Conservation (phyloP, 2,888 invertebrate genomes). For the Baccha elongata region DNA sequence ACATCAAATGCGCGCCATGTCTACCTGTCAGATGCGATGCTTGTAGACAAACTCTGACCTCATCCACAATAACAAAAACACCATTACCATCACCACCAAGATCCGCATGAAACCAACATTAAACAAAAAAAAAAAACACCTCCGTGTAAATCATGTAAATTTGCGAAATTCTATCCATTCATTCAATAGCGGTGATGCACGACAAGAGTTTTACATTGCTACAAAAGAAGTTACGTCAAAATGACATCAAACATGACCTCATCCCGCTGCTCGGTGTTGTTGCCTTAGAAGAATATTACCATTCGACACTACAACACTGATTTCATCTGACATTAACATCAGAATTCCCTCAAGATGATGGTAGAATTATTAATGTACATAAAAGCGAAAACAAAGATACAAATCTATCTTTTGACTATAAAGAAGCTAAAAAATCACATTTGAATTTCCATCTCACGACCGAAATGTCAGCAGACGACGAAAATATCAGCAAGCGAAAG, state of each 20-base stretch:
- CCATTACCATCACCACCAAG: background rate
- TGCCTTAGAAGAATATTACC: slow-evolving; percentile 23
- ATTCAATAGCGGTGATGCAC: slow-evolving; percentile 43
- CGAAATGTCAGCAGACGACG: slow-evolving; percentile 49
- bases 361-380: slow-evolving; percentile 58
- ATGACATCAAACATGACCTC: slow-evolving; percentile 64
- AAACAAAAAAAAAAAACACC: background rate
- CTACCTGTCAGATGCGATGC: slow-evolving; percentile 43
- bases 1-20: slow-evolving; percentile 27
- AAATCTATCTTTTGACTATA: slow-evolving; percentile 41
- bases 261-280: slow-evolving; percentile 39
- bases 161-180: slow-evolving; percentile 59
- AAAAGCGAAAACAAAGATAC: slow-evolving; percentile 36
- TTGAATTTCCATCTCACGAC: slow-evolving; percentile 64
- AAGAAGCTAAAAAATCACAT: slow-evolving; percentile 22
- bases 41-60: slow-evolving; percentile 56
- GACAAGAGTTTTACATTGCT: slow-evolving; percentile 23
- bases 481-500: slow-evolving; percentile 51
- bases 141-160: slow-evolving; percentile 41
- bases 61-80: slow-evolving; percentile 16
- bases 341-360: slow-evolving; percentile 53
- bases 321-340: slow-evolving; percentile 50
- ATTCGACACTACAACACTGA: slow-evolving; percentile 46
- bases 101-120: slow-evolving; percentile 23
- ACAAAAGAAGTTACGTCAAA: slow-evolving; percentile 62